Conservation (phyloP, 2,113 vertebrate species). For the Otus sunia region DNA sequence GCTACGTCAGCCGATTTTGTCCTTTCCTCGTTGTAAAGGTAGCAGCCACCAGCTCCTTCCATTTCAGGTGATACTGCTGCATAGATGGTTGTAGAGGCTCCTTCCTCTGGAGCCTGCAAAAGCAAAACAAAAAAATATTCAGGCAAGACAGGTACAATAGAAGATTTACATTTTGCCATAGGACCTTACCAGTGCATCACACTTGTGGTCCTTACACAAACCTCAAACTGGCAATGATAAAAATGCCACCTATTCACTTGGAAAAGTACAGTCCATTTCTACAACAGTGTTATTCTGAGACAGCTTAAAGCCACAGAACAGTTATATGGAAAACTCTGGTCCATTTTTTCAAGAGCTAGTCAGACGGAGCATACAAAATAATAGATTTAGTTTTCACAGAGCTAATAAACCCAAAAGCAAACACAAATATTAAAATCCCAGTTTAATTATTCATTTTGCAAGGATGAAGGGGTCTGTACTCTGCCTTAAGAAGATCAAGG, state of each 20-base stretch:
- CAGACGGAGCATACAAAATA: background rate
- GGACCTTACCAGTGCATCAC: background rate
- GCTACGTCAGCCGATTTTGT: constrained; percentile 71
- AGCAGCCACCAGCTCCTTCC: constrained; percentile 84
- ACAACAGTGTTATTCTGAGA: background rate
- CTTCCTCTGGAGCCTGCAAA: constrained; percentile 85
- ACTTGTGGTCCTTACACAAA: background rate
- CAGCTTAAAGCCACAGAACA: background rate
- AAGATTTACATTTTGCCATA: background rate
- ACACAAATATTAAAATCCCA: background rate
- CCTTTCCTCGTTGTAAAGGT: constrained; percentile 85
- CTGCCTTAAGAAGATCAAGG: background rate
- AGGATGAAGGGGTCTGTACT: background rate
- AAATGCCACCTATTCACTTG: background rate
- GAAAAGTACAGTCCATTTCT: background rate
- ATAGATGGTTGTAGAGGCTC: constrained; percentile 80
- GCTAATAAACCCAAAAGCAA: background rate
- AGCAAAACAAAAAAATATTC: background rate
- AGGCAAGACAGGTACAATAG: background rate
- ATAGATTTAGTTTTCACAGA: background rate
- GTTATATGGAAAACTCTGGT: background rate
- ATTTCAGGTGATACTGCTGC: constrained; percentile 77
- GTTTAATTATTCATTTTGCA: background rate
- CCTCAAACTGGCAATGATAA: background rate
- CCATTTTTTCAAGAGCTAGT: background rate